Percentiles rank a stretch among this genome's conserved stretches.
Evolutionary conservation across 2,797 vertebrate species (phyloP).

Genomic region (Amniataba percoides): DNA sequence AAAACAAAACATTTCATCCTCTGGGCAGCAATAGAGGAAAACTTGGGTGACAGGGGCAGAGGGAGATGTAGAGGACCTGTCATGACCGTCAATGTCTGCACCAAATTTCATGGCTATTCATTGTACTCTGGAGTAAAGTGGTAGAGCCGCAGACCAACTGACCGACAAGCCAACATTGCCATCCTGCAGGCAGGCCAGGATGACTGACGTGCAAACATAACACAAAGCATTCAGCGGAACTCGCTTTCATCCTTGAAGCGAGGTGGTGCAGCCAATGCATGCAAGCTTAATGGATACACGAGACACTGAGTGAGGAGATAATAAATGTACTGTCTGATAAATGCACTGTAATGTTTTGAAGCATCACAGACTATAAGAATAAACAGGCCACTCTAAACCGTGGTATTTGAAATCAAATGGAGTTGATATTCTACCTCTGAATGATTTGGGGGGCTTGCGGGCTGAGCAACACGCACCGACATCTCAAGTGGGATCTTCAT

Average conservation of each 20-base stretch:
- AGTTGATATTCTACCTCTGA: conserved; percentile 40
- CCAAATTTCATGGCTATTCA: neutral
- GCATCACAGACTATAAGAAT: conserved; percentile 31
- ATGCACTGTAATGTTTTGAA: conserved; percentile 42
- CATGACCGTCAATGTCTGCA: conserved; percentile 5
- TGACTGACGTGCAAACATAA: neutral
- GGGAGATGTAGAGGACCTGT: neutral
- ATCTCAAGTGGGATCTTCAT: conserved; percentile 61
- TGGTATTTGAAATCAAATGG: conserved; percentile 44
- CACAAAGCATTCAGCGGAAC: neutral
- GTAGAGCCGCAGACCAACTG: neutral
- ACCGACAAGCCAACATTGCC: too few species aligned
- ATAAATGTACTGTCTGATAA: conserved; percentile 32
- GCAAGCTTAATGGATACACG: conserved; percentile 51
- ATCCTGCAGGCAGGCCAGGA: neutral
- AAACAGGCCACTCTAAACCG: conserved; percentile 40
- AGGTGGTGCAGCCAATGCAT: conserved; percentile 44
- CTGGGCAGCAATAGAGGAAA: neutral
- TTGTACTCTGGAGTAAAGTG: neutral
- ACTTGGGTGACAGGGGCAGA: neutral
- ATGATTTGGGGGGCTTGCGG: conserved; percentile 34
- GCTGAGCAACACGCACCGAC: conserved; percentile 39
- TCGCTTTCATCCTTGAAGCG: conserved; percentile 25
- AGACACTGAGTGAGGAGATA: conserved; percentile 30
- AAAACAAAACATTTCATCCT: neutral